phyloP scores from a whole-genome alignment of 2,888 invertebrate genomes.

The Cheilosia scutellata region DNA sequence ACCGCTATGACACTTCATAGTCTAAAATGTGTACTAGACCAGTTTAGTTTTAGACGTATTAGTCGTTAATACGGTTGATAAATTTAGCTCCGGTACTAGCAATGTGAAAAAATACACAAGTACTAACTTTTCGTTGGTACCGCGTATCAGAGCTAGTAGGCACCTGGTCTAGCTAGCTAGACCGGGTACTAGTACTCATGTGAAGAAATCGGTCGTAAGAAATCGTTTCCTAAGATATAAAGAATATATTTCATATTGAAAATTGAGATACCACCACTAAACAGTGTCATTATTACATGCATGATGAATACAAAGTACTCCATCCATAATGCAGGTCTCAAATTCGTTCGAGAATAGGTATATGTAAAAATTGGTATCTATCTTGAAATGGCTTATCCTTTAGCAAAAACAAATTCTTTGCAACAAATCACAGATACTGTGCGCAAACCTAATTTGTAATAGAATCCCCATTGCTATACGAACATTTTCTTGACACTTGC shows the following conservation, averaged over 20 bases:
- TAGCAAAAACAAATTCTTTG: background rate
- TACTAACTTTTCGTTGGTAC: no score
- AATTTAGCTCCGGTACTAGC: no score
- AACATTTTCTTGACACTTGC: slow-evolving; percentile 37
- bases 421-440: slow-evolving; percentile 8
- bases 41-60: no score
- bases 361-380: background rate
- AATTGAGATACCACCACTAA: background rate
- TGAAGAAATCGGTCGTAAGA: background rate
- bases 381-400: background rate
- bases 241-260: background rate
- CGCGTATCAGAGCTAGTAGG: no score
- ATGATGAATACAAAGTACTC: slow-evolving; percentile 7
- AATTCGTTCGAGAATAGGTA: background rate
- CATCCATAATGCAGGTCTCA: slow-evolving; percentile 18
- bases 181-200: background rate
- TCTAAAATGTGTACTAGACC: no score
- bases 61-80: no score
- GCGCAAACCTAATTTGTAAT: slow-evolving; percentile 33
- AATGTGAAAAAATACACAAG: no score
- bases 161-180: no score
- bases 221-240: background rate
- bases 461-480: slow-evolving; percentile 25
- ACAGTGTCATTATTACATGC: background rate
- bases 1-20: no score